phyloP scores from a whole-genome alignment of 1,140 invertebrate genomes.

The Drosophila seguyi region DNA sequence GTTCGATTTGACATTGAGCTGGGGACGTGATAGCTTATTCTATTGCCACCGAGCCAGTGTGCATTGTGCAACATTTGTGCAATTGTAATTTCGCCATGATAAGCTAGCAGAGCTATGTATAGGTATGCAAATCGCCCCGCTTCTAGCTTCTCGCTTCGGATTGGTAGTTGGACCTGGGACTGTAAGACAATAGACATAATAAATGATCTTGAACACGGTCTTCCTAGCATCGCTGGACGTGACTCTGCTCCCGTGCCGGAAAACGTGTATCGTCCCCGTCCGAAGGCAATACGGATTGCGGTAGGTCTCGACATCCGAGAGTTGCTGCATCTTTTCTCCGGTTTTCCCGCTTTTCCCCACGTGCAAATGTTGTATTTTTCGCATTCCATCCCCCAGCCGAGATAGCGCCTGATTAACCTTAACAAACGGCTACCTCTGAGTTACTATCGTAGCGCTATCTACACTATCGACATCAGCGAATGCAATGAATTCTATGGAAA shows the following conservation, averaged over 20 bases:
- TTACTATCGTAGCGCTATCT: conserved; percentile 46
- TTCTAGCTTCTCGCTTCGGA: background rate
- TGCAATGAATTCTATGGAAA: conserved; percentile 39
- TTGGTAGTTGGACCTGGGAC: background rate
- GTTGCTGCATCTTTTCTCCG: conserved; percentile 4
- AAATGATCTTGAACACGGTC: conserved; percentile 53
- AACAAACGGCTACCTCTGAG: conserved; percentile 1
- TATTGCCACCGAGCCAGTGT: conserved; percentile 10
- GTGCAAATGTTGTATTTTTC: background rate
- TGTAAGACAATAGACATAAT: conserved; percentile 59
- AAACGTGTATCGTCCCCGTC: conserved; percentile 30
- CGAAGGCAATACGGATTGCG: conserved; percentile 43
- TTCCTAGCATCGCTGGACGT: conserved; percentile 44
- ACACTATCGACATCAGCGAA: conserved; percentile 33
- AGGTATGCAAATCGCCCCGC: conserved; percentile 62
- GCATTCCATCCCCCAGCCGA: conserved; percentile 9
- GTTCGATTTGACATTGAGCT: conserved; percentile 70
- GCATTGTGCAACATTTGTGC: conserved; percentile 46
- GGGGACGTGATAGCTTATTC: conserved; percentile 62
- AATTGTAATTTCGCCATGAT: conserved; percentile 67
- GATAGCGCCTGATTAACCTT: conserved; percentile 25
- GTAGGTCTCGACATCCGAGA: conserved; percentile 39
- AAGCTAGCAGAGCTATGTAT: conserved; percentile 40
- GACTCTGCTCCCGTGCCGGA: conserved; percentile 23
- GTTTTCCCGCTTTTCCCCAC: conserved; percentile 3